Conservation (phyloP, 1,140 invertebrate genomes). For the Gryllus bimaculatus region DNA sequence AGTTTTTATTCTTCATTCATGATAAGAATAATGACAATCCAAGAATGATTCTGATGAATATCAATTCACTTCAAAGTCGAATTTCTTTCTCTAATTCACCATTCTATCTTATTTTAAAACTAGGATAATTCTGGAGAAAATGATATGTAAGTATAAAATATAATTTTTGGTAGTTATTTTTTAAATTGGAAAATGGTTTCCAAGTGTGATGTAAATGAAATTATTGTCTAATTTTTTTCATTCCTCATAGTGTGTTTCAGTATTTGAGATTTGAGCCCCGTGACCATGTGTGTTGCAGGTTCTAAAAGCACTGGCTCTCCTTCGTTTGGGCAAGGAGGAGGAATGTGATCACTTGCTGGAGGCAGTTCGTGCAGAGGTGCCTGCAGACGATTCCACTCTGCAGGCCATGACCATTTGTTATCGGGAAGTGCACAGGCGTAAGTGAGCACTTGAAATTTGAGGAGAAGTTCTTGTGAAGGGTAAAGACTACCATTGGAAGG, state of each 20-base stretch:
- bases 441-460: slow-evolving; percentile 28
- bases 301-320: slow-evolving; percentile 79
- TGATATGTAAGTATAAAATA: neutral
- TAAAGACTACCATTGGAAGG: too few relatives aligned
- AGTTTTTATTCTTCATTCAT: too few relatives aligned
- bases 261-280: neutral
- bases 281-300: slow-evolving; percentile 33
- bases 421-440: slow-evolving; percentile 81
- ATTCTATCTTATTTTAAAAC: too few relatives aligned
- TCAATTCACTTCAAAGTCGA: too few relatives aligned
- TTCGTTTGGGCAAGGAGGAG: slow-evolving; percentile 70
- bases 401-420: slow-evolving; percentile 96
- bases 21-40: too few relatives aligned
- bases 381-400: slow-evolving; percentile 82
- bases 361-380: slow-evolving; percentile 67
- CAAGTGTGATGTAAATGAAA: neutral
- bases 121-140: too few relatives aligned
- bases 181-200: neutral
- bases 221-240: slow-evolving; percentile 6
- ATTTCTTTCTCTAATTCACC: too few relatives aligned
- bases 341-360: slow-evolving; percentile 69
- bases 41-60: too few relatives aligned
- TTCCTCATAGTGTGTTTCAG: neutral
- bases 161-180: neutral
- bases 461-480: too few relatives aligned